phyloP scores from a whole-genome alignment of 2,888 invertebrate species.

The Blastobasis adustella region DNA sequence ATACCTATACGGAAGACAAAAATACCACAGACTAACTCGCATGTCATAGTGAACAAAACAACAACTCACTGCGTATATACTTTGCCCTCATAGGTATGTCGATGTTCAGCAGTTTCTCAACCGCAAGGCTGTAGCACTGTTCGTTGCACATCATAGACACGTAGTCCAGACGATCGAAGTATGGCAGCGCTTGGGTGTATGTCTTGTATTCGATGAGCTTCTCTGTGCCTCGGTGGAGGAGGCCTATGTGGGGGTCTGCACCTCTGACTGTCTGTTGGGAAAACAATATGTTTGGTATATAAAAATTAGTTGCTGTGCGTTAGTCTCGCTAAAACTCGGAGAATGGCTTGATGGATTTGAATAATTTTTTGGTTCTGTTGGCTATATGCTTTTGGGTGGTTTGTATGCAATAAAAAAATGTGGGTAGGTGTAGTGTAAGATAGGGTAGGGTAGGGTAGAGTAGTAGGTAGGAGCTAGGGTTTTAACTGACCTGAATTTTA shows the following conservation, averaged over 20 bases:
- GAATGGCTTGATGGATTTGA: too few species aligned
- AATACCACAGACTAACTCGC: too few species aligned
- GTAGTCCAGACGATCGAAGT: slow-evolving; percentile 98
- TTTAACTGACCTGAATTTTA: too few species aligned
- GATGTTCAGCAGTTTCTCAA: slow-evolving; percentile 96
- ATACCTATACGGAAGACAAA: too few species aligned
- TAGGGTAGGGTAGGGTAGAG: too few species aligned
- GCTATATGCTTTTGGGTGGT: too few species aligned
- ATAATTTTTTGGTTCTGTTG: too few species aligned
- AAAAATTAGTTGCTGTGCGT: background rate
- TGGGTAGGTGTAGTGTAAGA: too few species aligned
- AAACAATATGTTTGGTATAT: background rate
- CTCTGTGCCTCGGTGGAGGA: slow-evolving; percentile 97
- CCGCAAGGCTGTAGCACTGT: slow-evolving; percentile 95
- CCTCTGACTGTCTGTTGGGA: slow-evolving; percentile 81
- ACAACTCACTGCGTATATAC: slow-evolving; percentile 90
- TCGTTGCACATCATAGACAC: slow-evolving; percentile 99
- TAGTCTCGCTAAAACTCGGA: too few species aligned
- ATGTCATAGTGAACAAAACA: too few species aligned
- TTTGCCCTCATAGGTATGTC: slow-evolving; percentile 96
- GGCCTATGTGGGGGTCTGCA: slow-evolving; percentile 97
- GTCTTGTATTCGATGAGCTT: slow-evolving; percentile 99
- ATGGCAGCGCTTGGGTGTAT: slow-evolving; percentile 97
- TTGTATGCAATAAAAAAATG: too few species aligned
- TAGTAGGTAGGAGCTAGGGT: too few species aligned